These are phyloP conservation scores for Anabas testudineus DNA, from an alignment of 2,797 vertebrate species.

Conservation along the genomic window DNA sequence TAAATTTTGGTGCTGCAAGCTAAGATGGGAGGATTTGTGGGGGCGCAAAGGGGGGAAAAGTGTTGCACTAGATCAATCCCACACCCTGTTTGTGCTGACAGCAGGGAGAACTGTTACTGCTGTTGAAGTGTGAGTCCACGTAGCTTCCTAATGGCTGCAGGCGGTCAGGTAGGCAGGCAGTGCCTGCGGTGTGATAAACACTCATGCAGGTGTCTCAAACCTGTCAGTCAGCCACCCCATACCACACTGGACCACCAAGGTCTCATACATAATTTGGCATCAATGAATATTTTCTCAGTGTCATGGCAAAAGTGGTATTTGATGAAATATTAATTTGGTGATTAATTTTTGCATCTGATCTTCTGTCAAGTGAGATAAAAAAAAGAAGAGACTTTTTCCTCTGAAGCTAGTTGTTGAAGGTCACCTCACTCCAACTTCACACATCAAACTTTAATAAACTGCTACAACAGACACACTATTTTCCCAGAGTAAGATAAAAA, in stretches of 20 bases:
- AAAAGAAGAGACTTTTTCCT: slow-evolving; percentile 49
- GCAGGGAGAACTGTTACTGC: slow-evolving; percentile 63
- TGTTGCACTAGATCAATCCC: slow-evolving; percentile 69
- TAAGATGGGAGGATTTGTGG: slow-evolving; percentile 60
- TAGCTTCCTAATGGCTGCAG: slow-evolving; percentile 74
- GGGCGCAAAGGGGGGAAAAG: slow-evolving; percentile 39
- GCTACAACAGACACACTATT: slow-evolving; percentile 51
- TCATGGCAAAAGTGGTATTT: slow-evolving; percentile 75
- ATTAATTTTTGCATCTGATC: slow-evolving; percentile 81
- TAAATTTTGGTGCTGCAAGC: slow-evolving; percentile 72
- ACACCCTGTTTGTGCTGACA: slow-evolving; percentile 73
- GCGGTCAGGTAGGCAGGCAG: slow-evolving; percentile 71
- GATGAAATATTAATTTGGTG: slow-evolving; percentile 82
- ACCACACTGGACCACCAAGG: slow-evolving; percentile 64
- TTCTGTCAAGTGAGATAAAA: slow-evolving; percentile 74
- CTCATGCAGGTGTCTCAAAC: slow-evolving; percentile 64
- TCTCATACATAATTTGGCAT: slow-evolving; percentile 80
- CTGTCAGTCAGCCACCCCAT: slow-evolving; percentile 73
- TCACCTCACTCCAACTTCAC: slow-evolving; percentile 69
- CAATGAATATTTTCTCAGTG: slow-evolving; percentile 76
- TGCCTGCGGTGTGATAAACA: slow-evolving; percentile 74
- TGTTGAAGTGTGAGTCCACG: slow-evolving; percentile 69
- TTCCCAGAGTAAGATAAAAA: slow-evolving; percentile 52
- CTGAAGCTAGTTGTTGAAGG: slow-evolving; percentile 74
- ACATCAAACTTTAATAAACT: slow-evolving; percentile 72